Conservation (phyloP, 2,888 invertebrate species). For the Campoletis raptor region DNA sequence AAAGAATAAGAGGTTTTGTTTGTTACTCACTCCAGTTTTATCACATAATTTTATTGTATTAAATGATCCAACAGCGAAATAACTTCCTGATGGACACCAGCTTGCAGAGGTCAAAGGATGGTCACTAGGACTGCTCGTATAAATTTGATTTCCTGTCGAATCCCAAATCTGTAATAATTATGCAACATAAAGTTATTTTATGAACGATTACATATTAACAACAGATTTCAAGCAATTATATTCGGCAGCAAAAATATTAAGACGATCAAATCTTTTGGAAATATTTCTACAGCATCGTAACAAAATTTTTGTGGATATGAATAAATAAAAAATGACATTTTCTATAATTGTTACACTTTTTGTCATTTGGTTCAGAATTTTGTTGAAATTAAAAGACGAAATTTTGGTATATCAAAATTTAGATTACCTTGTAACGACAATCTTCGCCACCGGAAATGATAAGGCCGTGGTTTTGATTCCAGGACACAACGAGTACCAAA, state of each 20-base stretch:
- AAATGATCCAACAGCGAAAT: slow-evolving; percentile 97
- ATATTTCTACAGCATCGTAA: too few species aligned
- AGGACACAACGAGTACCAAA: slow-evolving; percentile 95
- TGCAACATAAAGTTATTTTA: neutral
- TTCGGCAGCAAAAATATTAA: too few species aligned
- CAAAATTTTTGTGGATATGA: neutral
- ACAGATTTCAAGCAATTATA: too few species aligned
- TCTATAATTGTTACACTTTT: neutral
- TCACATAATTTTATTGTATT: slow-evolving; percentile 97
- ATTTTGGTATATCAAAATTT: neutral
- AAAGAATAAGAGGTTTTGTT: neutral
- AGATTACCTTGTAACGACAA: slow-evolving; percentile 91
- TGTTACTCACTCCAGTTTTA: slow-evolving; percentile 92
- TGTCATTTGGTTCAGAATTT: neutral
- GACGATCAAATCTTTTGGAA: too few species aligned
- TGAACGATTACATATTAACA: neutral
- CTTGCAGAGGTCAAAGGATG: slow-evolving; percentile 96
- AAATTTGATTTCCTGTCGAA: slow-evolving; percentile 94
- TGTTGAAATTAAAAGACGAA: neutral
- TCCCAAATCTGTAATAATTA: slow-evolving; percentile 93
- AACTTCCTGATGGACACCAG: slow-evolving; percentile 96
- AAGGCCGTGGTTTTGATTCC: slow-evolving; percentile 97
- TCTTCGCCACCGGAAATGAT: slow-evolving; percentile 99
- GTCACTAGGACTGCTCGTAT: slow-evolving; percentile 93
- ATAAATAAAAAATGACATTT: neutral